Evolutionary conservation across 2,797 vertebrate species (phyloP).

Genomic region (Naso thynnoides): DNA sequence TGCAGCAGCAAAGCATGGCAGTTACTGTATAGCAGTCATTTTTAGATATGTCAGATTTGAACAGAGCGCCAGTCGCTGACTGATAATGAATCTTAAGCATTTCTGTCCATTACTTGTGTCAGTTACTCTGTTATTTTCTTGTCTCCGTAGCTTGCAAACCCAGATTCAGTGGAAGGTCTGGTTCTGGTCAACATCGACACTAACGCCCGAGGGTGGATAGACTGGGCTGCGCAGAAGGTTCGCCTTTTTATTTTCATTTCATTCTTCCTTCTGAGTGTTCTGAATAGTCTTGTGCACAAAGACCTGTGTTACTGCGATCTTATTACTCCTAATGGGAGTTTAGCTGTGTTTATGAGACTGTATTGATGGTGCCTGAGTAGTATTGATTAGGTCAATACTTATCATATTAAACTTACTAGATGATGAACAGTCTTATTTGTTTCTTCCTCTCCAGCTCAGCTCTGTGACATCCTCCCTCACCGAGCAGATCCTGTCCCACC

Average conservation of each 20-base stretch:
- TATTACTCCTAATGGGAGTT: constrained; percentile 19
- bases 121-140: neutral
- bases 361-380: no score
- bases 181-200: constrained; percentile 92
- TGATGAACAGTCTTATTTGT: constrained; percentile 10
- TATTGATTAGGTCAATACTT: constrained; percentile 28
- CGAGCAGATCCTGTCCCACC: constrained; percentile 91
- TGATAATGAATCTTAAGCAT: neutral
- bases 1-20: neutral
- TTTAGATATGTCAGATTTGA: neutral
- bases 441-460: constrained; percentile 80
- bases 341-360: constrained; percentile 1
- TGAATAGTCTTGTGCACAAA: neutral
- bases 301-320: constrained; percentile 15
- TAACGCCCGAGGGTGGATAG: constrained; percentile 92
- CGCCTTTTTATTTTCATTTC: neutral
- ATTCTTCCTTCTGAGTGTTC: neutral
- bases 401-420: neutral
- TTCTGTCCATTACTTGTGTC: neutral
- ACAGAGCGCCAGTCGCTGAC: neutral
- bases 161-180: constrained; percentile 91
- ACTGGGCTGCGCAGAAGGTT: constrained; percentile 95
- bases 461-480: constrained; percentile 90
- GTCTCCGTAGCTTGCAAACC: constrained; percentile 83
- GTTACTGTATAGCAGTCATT: neutral